Base-by-base conservation (phyloP, 2,797 vertebrate genomes). In the Serranus cabrilla region DNA sequence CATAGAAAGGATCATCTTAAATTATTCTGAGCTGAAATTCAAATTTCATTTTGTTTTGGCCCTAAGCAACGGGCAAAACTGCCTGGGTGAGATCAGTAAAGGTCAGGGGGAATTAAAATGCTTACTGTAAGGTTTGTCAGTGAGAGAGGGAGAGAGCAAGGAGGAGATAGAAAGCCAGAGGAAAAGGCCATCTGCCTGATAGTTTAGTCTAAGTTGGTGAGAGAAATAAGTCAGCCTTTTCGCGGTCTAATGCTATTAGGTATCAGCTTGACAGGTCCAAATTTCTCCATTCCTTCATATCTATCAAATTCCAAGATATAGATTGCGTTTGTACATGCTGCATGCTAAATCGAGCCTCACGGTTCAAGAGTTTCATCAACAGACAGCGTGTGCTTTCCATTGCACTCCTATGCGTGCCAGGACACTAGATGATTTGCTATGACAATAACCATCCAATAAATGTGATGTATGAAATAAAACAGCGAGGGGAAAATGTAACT, bases 31-130 rank as follows among this genome's bases (percentile, higher is more conserved):
- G 80, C 63, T 63, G 76, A 89, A 92, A 92, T 92, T 92, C 78
- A 86, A 91, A 87, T 91, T 91, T 85, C 59, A 87, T 92, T 88
- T 91, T 91, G 92, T 93, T 92, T 92, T 92, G 86, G 92, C 91
- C 83, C 82, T 68, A 55, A 93, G 91, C 90, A 88, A 87, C 8
- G 47, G 88, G 81, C 58, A 87, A 76, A 89, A 82, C 81, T 87
- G 89, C 82, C 90, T 71, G 82, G 72, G 76, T 84, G 83, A 85
- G 76, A 91, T 91, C 87, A 88, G 86, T 84, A 91, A 92, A 93
- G 92, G 92, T 93, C 92, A 93, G 87, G 59, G 76, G 81, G 87
- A 92, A 92, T 93, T 91, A 91, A 92, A 91, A 92, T 92, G 90
- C 90, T 90, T 92, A 91, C 86, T 90, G 81, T 89, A 89, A 82